Conservation (phyloP, 2,113 vertebrate species). For the Pelusios castaneus region DNA sequence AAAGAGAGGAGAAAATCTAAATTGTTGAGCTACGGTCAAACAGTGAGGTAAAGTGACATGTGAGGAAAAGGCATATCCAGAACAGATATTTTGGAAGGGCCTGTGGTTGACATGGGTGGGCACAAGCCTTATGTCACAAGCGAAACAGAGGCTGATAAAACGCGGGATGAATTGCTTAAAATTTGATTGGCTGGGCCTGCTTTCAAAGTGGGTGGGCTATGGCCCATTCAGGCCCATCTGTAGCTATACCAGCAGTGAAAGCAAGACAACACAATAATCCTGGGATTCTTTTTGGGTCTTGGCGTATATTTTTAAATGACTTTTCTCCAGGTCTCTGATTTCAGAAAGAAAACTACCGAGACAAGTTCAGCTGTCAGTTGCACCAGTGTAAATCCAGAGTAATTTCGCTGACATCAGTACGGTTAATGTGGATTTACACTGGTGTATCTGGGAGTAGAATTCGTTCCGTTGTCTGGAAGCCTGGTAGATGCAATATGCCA, state of each 20-base stretch:
- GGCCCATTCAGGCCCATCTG: too few species aligned
- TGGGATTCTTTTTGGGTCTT: neutral
- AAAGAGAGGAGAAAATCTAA: neutral
- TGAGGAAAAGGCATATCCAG: neutral
- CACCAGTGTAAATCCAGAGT: neutral
- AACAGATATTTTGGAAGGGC: too few species aligned
- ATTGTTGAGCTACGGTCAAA: neutral
- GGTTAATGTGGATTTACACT: neutral
- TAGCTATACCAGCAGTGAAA: neutral
- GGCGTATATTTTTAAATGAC: neutral
- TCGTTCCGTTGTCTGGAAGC: neutral
- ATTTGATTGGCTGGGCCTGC: too few species aligned
- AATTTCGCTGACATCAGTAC: slow-evolving; percentile 23
- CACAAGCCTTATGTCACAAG: too few species aligned
- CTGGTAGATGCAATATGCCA: too few species aligned
- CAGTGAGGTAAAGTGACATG: neutral
- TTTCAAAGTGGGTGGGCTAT: too few species aligned
- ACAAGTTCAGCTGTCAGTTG: slow-evolving; percentile 1
- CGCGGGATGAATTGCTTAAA: too few species aligned
- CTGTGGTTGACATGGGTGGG: too few species aligned
- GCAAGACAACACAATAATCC: neutral
- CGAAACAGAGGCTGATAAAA: too few species aligned
- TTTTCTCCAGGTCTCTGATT: neutral
- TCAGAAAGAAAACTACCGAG: neutral
- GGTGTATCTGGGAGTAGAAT: neutral